Conservation (phyloP, 2,113 vertebrate species). For the Thymallus thymallus region DNA sequence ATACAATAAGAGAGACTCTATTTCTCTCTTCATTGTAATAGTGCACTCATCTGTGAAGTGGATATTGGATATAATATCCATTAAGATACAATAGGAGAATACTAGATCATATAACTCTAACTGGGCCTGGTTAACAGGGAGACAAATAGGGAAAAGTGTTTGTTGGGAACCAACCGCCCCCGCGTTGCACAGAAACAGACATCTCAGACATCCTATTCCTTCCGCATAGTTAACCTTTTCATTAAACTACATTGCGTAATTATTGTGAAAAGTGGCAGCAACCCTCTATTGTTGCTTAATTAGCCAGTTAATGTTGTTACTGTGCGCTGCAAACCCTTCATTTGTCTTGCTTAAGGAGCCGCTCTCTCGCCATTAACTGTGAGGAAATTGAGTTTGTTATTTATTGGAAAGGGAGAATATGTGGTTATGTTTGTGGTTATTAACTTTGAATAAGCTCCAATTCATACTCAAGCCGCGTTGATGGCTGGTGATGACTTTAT, state of each 20-base stretch:
- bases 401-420: slow-evolving; percentile 67
- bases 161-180: slow-evolving; percentile 32
- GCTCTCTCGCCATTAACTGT: slow-evolving; percentile 60
- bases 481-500: slow-evolving; percentile 40
- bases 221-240: slow-evolving; percentile 72
- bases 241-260: slow-evolving; percentile 70
- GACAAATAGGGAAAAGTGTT: slow-evolving; percentile 47
- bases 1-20: slow-evolving; percentile 11
- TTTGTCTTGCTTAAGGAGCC: slow-evolving; percentile 79
- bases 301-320: slow-evolving; percentile 82
- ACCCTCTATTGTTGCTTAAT: slow-evolving; percentile 79
- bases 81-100: slow-evolving; percentile 49
- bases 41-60: slow-evolving; percentile 54
- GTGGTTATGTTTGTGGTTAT: slow-evolving; percentile 57
- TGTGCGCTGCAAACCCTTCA: slow-evolving; percentile 73
- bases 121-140: slow-evolving; percentile 42
- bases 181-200: slow-evolving; percentile 20
- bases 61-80: slow-evolving; percentile 44
- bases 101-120: slow-evolving; percentile 22
- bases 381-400: slow-evolving; percentile 73
- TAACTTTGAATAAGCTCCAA: slow-evolving; percentile 71
- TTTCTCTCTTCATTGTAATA: slow-evolving; percentile 45
- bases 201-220: slow-evolving; percentile 50
- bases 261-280: slow-evolving; percentile 59
- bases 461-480: slow-evolving; percentile 52